A percentile compares a stretch with the other conserved stretches of the same genome.
These are phyloP conservation scores for Ctena decussata DNA, from an alignment of 2,888 invertebrate genomes.

Conservation along the genomic window DNA sequence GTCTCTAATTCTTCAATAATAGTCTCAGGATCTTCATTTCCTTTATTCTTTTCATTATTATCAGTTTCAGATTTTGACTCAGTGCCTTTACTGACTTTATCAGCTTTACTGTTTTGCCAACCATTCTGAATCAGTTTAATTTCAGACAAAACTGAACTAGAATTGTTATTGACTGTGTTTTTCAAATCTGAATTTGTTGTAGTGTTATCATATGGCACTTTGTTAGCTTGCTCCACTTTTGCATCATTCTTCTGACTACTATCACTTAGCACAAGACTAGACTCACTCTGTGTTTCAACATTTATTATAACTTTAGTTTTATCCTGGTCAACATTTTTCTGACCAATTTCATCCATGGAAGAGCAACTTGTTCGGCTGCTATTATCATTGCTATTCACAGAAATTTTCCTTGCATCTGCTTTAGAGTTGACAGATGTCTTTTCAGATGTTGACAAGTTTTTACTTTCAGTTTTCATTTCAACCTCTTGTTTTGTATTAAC, in stretches of 20 bases:
- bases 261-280: not conserved
- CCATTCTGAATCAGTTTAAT: not conserved
- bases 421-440: too few relatives aligned
- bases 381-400: too few relatives aligned
- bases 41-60: not conserved
- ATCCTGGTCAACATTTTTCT: too few relatives aligned
- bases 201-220: not conserved
- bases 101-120: not conserved
- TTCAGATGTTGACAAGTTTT: too few relatives aligned
- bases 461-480: not conserved
- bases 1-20: slow-evolving; percentile 64
- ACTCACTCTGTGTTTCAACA: not conserved
- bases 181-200: not conserved
- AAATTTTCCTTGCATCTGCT: too few relatives aligned
- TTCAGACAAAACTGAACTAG: not conserved
- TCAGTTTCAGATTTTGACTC: not conserved
- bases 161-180: too few relatives aligned
- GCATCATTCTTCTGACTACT: not conserved
- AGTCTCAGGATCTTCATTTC: slow-evolving; percentile 28
- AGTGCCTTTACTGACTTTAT: too few relatives aligned
- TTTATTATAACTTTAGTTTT: too few relatives aligned
- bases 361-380: too few relatives aligned
- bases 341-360: too few relatives aligned
- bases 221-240: not conserved
- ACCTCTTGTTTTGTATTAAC: too few relatives aligned